phyloP scores from a whole-genome alignment of 2,113 vertebrate species.

The Dromaius novaehollandiae region DNA sequence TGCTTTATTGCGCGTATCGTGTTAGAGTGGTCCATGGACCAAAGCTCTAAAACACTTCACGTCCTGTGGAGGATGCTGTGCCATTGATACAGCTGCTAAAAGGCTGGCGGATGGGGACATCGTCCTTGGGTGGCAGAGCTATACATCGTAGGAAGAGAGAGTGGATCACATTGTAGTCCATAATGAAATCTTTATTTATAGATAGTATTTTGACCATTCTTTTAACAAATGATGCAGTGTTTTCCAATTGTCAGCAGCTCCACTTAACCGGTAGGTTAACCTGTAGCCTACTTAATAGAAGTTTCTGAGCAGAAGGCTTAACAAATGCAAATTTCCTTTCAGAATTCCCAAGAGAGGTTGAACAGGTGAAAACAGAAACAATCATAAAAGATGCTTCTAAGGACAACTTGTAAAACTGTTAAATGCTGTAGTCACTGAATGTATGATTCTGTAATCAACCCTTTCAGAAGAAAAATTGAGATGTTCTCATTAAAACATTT shows the following conservation, averaged over 20 bases:
- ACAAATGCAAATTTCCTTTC: slow-evolving; percentile 46
- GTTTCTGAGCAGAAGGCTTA: slow-evolving; percentile 22
- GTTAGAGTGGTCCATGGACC: not conserved
- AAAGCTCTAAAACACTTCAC: not conserved
- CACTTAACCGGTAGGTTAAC: not conserved
- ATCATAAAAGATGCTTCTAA: not conserved
- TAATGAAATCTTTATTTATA: not conserved
- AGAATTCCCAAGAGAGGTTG: slow-evolving; percentile 9
- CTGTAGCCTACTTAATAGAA: not conserved
- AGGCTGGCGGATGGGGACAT: not conserved
- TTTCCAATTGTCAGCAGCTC: not conserved
- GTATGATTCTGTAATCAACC: not conserved
- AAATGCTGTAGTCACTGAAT: not conserved
- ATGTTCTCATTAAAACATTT: not conserved
- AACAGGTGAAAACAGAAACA: not conserved
- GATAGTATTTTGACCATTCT: not conserved
- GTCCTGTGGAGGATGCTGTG: not conserved
- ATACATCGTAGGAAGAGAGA: not conserved
- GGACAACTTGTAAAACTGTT: slow-evolving; percentile 1
- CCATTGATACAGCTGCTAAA: not conserved
- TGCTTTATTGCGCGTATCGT: not conserved
- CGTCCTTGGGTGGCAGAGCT: not conserved
- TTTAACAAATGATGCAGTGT: not conserved
- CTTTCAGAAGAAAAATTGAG: not conserved
- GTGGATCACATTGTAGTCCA: not conserved